These are phyloP conservation scores for Dione juno DNA, from an alignment of 2,888 invertebrate genomes.

Conservation along the genomic window DNA sequence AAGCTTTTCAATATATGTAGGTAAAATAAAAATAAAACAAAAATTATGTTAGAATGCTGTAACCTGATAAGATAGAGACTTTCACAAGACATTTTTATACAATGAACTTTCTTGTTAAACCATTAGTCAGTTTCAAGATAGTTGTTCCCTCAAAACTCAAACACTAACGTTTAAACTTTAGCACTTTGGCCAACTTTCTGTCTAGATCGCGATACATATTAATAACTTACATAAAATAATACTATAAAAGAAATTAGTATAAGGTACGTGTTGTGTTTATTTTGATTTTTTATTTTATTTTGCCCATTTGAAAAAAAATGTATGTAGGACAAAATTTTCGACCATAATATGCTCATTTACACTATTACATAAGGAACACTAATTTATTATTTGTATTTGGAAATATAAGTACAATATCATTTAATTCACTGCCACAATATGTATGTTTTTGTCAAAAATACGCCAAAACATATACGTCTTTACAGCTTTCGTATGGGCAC, in stretches of 20 bases:
- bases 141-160: conserved; percentile 24
- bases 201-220: conserved; percentile 27
- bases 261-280: background rate
- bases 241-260: background rate
- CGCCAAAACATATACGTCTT: conserved; percentile 46
- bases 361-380: no score
- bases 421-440: conserved; percentile 10
- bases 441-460: conserved; percentile 46
- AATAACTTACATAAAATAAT: conserved; percentile 20
- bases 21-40: background rate
- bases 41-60: background rate
- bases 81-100: conserved; percentile 24
- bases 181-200: conserved; percentile 20
- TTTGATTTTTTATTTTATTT: background rate
- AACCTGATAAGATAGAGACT: background rate
- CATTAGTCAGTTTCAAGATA: conserved; percentile 31
- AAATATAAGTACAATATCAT: conserved; percentile 3
- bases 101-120: conserved; percentile 19
- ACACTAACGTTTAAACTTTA: conserved; percentile 26
- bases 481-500: conserved; percentile 45
- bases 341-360: no score
- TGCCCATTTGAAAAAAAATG: no score
- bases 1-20: background rate
- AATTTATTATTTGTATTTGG: no score
- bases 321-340: no score